Base-by-base conservation (phyloP, 1,140 invertebrate species). In the Zaprionus ghesquierei region DNA sequence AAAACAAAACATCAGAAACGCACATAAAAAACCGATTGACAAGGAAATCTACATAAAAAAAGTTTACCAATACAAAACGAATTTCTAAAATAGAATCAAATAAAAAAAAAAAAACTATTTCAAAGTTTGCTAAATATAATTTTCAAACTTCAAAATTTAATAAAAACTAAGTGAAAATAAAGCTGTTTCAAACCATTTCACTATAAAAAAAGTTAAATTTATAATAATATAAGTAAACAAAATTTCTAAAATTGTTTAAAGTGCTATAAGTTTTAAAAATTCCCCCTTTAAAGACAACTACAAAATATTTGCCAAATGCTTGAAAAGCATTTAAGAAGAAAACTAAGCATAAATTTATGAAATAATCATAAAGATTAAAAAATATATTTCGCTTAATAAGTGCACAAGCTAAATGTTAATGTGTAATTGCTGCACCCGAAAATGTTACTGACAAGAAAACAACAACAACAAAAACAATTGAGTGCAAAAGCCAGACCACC, bases 401-500 rank as follows among this genome's bases (percentile, higher is more conserved):
- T n/a, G 23, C 18, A 58, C 13, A n/a, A 27, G 31, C 59, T 22
- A 33, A 59, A 70, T 65, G 44, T 46, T 50, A 59, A 66, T 65
- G 27, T 46, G 44, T 54, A 13, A 65, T 54, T 53, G 54, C 79
- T 65, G 60, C 62, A 64, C 62, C 64, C 53, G 22, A 90, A 78
- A 77, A 80, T 89, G 82, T 85, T 85, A 63, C 69, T 69, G 59
- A 58, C 64, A 71, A 77, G 65, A 69, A 66, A 56, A 23, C 35
- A 71, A 53, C 69, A 79, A 74, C 68, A 74, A 65, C 41, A 46
- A n/a, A n/a, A n/a, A 46, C 41, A 75, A 66, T 71, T 81, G 35
- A 90, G 68, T 71, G 77, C 70, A 75, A 89, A 78, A 68, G 63
- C 69, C 70, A 89, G 71, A 89, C 85, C 77, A 85, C 85, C 84